Conservation (phyloP, 2,888 invertebrate species). For the Electrophaes corylata region DNA sequence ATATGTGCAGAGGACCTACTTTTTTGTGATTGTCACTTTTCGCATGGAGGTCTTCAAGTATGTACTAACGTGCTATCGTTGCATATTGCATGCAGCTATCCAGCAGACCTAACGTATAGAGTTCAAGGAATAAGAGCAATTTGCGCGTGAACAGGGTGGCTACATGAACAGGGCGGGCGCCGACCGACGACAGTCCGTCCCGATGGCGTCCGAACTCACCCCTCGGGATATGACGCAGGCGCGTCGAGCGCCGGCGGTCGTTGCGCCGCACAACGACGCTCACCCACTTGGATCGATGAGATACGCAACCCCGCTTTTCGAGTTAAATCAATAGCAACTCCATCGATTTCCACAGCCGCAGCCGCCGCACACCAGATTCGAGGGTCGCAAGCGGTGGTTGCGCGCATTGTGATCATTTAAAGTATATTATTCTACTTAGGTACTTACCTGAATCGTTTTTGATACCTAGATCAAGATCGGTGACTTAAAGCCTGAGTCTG, state of each 20-base stretch:
- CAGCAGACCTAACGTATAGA: neutral
- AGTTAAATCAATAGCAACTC: slow-evolving; percentile 88
- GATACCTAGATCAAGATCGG: neutral
- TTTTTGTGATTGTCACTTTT: no score
- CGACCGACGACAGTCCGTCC: slow-evolving; percentile 39
- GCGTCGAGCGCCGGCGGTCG: slow-evolving; percentile 48
- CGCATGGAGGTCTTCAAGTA: no score
- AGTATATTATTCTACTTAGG: no score
- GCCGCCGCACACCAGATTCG: slow-evolving; percentile 81
- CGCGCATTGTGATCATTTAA: slow-evolving; percentile 55
- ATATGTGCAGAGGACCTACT: no score
- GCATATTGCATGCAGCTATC: neutral
- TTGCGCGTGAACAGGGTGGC: slow-evolving; percentile 78
- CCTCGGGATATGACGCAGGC: slow-evolving; percentile 64
- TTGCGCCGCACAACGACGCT: slow-evolving; percentile 51
- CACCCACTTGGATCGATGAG: slow-evolving; percentile 86
- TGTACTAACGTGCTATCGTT: neutral
- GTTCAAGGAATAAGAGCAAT: slow-evolving; percentile 46
- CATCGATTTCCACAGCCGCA: slow-evolving; percentile 89
- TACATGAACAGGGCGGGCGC: slow-evolving; percentile 39
- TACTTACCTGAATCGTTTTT: neutral
- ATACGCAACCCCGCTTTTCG: slow-evolving; percentile 89
- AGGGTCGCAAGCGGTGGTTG: slow-evolving; percentile 83
- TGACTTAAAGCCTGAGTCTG: no score
- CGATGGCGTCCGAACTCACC: slow-evolving; percentile 50